Evolutionary conservation across 2,113 vertebrate species (phyloP), one percentile per base, ranked within the genome.

Genomic region (Edolisoma coerulescens): DNA sequence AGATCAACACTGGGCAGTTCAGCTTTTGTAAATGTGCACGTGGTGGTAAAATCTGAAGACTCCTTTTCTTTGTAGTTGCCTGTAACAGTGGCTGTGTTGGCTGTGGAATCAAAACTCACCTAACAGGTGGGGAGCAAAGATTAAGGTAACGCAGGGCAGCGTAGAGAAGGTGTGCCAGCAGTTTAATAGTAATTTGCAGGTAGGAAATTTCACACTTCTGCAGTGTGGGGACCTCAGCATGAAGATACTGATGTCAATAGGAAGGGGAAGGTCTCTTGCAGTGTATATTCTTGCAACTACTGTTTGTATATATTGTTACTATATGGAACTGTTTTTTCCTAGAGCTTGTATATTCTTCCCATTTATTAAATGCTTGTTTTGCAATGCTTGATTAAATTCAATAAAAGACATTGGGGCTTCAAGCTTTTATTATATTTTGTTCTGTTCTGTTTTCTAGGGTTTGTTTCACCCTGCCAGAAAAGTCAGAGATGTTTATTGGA

Each of bases 401-500:
- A 0, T 76, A 41, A 27, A 35, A 63, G 39, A 47, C 7, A 9
- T 50, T 84, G 28, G 27, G 41, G 53, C 23, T 27, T 32, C 33
- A 63, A 73, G 27, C 41, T 65, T 85, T 61, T 42, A 86, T 60
- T 70, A 37, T 24, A 10, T 41, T 28, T 59, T 78, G 35, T 77
- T 85, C 75, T 39, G 5, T 93, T 93, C 69, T 74, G 13, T 94
- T 60, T 96, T 83, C 16, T 95, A 99, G 99, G 99, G 99, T 87
- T 97, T 99, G 95, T 99, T 99, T 97, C 99, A 99, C 84, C 99
- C 99, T 37, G 99, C 99, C 91, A 97, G 99, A 79, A 99, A 99
- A 97, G 99, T 99, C 92, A 98, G 99, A 95, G 99, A 99, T 15
- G 99, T 99, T 22, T 99, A 99, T 94, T 99, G 99, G 99, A 99